Evolutionary conservation across 1,140 invertebrate species (phyloP).

Genomic region (Diachasma alloeum): DNA sequence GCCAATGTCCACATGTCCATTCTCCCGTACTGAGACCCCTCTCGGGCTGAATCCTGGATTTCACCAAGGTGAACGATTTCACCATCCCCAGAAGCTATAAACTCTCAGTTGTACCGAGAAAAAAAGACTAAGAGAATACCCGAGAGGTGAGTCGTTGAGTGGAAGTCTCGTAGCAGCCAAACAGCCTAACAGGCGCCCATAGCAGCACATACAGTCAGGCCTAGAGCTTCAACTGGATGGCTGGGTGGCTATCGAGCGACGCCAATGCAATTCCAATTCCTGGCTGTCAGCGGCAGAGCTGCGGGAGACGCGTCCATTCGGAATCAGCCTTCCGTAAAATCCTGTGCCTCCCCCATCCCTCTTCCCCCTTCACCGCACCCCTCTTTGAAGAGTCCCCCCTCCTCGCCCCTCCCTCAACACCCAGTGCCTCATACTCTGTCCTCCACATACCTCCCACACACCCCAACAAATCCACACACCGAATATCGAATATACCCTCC

Average conservation of each 20-base stretch:
- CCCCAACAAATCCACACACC: neutral
- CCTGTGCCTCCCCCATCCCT: constrained; percentile 49
- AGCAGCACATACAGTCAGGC: constrained; percentile 12
- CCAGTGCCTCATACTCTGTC: constrained; percentile 14
- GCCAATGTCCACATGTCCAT: constrained; percentile 17
- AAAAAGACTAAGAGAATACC: neutral
- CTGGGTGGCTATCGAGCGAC: constrained; percentile 63
- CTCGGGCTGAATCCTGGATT: neutral
- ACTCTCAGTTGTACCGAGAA: neutral
- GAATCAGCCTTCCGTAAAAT: constrained; percentile 61
- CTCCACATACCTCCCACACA: neutral
- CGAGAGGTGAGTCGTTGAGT: constrained; percentile 20
- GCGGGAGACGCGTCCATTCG: constrained; percentile 66
- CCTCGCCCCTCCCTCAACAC: constrained; percentile 22
- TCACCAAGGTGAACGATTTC: neutral
- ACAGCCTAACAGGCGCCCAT: constrained; percentile 30
- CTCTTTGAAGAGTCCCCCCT: neutral
- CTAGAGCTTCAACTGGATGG: constrained; percentile 38
- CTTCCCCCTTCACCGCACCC: neutral
- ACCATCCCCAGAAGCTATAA: neutral
- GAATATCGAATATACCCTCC: constrained; percentile 27
- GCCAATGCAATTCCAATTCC: constrained; percentile 67
- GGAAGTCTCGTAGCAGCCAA: constrained; percentile 14
- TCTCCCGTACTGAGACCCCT: neutral
- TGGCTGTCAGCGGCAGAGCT: constrained; percentile 66